phyloP scores from a whole-genome alignment of 2,113 vertebrate species.

The Phoenicopterus ruber region DNA sequence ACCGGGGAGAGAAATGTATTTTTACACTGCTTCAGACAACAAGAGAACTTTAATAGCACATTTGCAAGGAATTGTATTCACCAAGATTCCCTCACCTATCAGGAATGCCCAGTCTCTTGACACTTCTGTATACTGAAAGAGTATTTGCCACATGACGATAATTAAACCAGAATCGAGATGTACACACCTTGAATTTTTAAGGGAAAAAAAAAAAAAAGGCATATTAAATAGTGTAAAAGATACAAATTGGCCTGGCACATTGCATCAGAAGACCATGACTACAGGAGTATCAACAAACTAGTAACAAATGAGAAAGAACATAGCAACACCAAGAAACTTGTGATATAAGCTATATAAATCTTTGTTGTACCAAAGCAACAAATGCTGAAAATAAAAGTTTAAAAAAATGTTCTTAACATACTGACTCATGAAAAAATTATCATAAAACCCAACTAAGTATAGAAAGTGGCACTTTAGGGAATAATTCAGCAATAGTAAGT shows the following conservation, averaged over 20 bases:
- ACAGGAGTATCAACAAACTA: background rate
- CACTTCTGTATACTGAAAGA: constrained; percentile 94
- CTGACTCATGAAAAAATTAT: background rate
- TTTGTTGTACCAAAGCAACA: background rate
- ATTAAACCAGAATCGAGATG: constrained; percentile 98
- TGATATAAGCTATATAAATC: background rate
- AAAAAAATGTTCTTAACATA: background rate
- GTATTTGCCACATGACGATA: constrained; percentile 97
- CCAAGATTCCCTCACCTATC: constrained; percentile 82
- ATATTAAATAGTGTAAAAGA: constrained; percentile 1
- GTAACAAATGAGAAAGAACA: background rate
- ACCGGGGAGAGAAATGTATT: background rate
- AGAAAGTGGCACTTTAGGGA: background rate
- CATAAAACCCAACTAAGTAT: background rate
- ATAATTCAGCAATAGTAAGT: background rate
- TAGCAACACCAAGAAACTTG: background rate
- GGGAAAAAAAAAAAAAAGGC: background rate
- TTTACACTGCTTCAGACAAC: background rate
- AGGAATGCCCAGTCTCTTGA: constrained; percentile 96
- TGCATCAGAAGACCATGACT: background rate
- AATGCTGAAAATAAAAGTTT: background rate
- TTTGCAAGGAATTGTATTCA: background rate
- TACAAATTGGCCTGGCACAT: background rate
- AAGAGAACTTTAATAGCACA: background rate
- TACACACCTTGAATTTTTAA: constrained; percentile 84